These are phyloP conservation scores for Globodera rostochiensis DNA, from an alignment of 1,140 invertebrate genomes.

Conservation along the genomic window DNA sequence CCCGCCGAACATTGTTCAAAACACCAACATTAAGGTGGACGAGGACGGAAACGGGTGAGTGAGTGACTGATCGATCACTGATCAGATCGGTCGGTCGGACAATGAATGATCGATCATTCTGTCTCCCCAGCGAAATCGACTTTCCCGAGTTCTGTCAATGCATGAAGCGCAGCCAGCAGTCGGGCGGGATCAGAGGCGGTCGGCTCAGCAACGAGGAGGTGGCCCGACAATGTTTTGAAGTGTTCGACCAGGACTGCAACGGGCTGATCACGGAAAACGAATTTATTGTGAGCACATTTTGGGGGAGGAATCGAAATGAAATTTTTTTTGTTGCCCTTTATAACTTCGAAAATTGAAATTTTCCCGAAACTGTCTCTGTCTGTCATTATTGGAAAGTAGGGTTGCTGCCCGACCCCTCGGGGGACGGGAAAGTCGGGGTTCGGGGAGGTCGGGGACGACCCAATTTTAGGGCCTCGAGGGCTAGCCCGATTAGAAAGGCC, in stretches of 20 bases:
- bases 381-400: no score
- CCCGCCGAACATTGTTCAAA: background rate
- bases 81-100: background rate
- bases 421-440: no score
- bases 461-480: no score
- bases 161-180: constrained; percentile 62
- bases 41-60: constrained; percentile 61
- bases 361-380: no score
- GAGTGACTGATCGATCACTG: background rate
- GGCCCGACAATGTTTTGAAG: constrained; percentile 61
- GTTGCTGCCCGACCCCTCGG: no score
- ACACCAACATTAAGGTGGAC: constrained; percentile 53
- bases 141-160: constrained; percentile 65
- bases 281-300: constrained; percentile 52
- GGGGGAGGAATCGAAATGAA: background rate
- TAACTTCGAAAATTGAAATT: background rate
- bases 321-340: background rate
- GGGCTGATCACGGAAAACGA: constrained; percentile 64
- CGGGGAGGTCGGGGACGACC: no score
- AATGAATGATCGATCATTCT: background rate
- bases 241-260: constrained; percentile 64
- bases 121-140: constrained; percentile 53
- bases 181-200: constrained; percentile 23
- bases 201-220: constrained; percentile 62
- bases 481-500: background rate